phyloP scores from a whole-genome alignment of 2,888 invertebrate species.

The Hedychridium roseum region DNA sequence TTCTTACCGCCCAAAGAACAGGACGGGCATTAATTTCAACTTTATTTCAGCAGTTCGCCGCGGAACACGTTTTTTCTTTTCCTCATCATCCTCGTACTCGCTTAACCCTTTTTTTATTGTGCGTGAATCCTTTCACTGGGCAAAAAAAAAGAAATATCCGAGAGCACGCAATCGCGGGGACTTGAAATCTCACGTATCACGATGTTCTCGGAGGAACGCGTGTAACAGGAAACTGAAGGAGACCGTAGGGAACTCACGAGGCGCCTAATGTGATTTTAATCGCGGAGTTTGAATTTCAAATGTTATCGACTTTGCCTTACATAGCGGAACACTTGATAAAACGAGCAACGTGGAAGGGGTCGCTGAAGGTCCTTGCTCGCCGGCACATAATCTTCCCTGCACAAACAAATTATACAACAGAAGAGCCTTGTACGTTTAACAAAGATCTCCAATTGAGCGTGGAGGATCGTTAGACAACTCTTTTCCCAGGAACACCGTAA shows the following conservation, averaged over 20 bases:
- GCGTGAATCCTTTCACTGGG: too few relatives aligned
- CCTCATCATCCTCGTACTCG: not conserved
- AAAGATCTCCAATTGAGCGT: too few relatives aligned
- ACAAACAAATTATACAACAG: too few relatives aligned
- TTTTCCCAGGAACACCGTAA: too few relatives aligned
- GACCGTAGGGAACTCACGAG: slow-evolving; percentile 32
- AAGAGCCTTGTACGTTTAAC: too few relatives aligned
- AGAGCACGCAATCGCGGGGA: too few relatives aligned
- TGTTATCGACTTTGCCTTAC: slow-evolving; percentile 43
- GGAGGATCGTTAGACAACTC: too few relatives aligned
- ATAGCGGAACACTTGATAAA: slow-evolving; percentile 20
- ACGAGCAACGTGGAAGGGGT: slow-evolving; percentile 16
- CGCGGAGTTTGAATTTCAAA: slow-evolving; percentile 60
- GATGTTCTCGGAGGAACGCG: slow-evolving; percentile 8
- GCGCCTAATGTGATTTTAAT: slow-evolving; percentile 61
- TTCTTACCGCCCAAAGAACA: too few relatives aligned
- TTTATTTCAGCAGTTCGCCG: too few relatives aligned
- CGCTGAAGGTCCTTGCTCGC: slow-evolving; percentile 31
- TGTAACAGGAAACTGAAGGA: slow-evolving; percentile 19
- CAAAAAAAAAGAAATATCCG: too few relatives aligned
- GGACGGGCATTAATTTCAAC: too few relatives aligned
- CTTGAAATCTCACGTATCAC: not conserved
- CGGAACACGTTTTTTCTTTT: slow-evolving; percentile 13
- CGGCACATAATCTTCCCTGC: too few relatives aligned
- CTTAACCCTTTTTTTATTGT: not conserved